A percentile compares a stretch with the other conserved stretches of the same genome.
Conservation (phyloP, 2,888 invertebrate species). For the Lepidocyrtoides sp. region DNA sequence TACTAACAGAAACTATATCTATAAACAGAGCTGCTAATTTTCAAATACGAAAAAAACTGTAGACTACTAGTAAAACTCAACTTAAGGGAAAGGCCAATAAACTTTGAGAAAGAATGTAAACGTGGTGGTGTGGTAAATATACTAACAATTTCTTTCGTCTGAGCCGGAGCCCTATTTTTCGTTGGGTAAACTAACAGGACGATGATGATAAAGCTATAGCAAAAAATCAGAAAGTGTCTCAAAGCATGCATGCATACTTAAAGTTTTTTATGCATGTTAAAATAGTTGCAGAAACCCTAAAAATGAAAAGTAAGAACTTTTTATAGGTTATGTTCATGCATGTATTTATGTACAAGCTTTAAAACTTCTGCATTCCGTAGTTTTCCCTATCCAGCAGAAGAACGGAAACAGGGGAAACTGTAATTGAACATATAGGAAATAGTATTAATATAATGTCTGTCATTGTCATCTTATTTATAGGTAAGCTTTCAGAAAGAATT, state of each 20-base stretch:
- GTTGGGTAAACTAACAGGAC: neutral
- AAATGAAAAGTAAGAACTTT: neutral
- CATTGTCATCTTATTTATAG: conserved; percentile 5
- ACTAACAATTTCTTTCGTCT: neutral
- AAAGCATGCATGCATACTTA: conserved; percentile 40
- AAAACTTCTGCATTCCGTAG: neutral
- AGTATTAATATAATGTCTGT: neutral
- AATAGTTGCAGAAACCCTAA: conserved; percentile 26
- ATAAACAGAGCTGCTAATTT: neutral
- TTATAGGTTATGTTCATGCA: neutral
- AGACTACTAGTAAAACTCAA: conserved; percentile 40
- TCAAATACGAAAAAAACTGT: conserved; percentile 26
- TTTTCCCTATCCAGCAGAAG: conserved; percentile 30
- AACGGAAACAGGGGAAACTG: neutral
- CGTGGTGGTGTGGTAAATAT: conserved; percentile 14
- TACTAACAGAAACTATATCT: neutral
- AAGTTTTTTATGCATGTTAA: conserved; percentile 16
- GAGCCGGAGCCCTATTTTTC: conserved; percentile 62
- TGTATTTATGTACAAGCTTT: neutral
- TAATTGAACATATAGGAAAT: neutral
- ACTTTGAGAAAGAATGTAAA: conserved; percentile 56
- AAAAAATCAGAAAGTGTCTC: conserved; percentile 30
- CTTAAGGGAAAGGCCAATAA: conserved; percentile 68
- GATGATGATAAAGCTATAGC: neutral
- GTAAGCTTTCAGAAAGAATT: neutral